phyloP scores from a whole-genome alignment of 2,113 vertebrate genomes.

The Petroica traversi region DNA sequence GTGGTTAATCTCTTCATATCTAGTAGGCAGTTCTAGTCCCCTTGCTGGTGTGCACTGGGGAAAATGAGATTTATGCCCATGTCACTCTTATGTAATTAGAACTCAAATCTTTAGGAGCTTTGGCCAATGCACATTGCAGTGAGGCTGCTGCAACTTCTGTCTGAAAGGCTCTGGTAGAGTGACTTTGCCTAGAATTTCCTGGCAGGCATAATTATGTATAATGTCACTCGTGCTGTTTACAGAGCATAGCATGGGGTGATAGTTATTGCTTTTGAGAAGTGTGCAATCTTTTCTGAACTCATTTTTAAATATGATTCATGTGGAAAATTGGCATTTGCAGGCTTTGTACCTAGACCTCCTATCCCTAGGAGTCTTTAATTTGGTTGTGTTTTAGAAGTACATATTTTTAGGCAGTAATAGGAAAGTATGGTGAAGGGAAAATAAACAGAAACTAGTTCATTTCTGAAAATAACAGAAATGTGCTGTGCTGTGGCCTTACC shows the following conservation, averaged over 20 bases:
- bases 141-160: background rate
- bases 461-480: background rate
- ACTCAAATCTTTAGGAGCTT: background rate
- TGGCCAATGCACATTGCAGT: background rate
- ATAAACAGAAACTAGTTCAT: background rate
- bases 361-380: background rate
- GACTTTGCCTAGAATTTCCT: background rate
- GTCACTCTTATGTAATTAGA: background rate
- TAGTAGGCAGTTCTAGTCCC: background rate
- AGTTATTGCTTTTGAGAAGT: conserved; percentile 38
- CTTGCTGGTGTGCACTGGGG: background rate
- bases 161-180: background rate
- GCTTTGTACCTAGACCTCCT: background rate
- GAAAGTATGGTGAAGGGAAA: background rate
- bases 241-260: conserved; percentile 25
- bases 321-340: conserved; percentile 18
- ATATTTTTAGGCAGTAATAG: background rate
- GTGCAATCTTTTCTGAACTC: background rate
- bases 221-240: background rate
- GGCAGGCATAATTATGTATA: background rate
- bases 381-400: background rate
- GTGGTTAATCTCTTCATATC: background rate
- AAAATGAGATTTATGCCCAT: background rate
- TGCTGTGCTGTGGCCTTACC: background rate
- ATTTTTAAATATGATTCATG: conserved; percentile 26